Base-by-base conservation (phyloP, 1,140 invertebrate genomes). In the Whitmania pigra region DNA sequence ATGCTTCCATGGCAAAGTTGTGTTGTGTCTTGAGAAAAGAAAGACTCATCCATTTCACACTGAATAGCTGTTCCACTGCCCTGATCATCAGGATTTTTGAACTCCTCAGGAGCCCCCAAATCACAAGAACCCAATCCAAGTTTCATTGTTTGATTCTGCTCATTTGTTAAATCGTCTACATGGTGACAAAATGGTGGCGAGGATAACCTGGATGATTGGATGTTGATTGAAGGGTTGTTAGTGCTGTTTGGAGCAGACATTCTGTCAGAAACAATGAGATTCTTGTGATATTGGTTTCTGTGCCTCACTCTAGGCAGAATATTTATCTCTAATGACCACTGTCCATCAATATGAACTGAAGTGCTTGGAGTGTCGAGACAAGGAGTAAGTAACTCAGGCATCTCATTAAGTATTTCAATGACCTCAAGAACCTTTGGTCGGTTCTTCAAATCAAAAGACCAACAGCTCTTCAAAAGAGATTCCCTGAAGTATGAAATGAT, bases 381-480 rank as follows among this genome's bases (percentile, higher is more conserved):
- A 0, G 92, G 90, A 7, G 86, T 82, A 20, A 94, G 81, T 11
- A 93, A 84, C n/a, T 88, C 85, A 9, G 89, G 88, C 80, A 88
- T 88, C 74, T 87, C 88, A 0, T 87, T 87, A 31, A 94, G 82
- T 74, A 89, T 88, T 72, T 91, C 90, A 0, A 90, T 88, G 43
- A 93, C 87, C 79, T 90, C 88, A 0, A 85, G 84, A 0, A 90
- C 89, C 13, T 86, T 85, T 4, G 90, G 89, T 2, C 92, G 85
- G 73, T 87, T 85, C 40, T 85, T 84, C n/a, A 86, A 81, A 27
- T 89, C 87, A 67, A 83, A 83, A 40, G 85, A 85, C 90, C 91
- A 92, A 80, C 91, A 93, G 2, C 87, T 86, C 75, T 86, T 85
- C 69, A 93, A 86, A 54, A 94, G 81, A 49, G 82, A 85, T 79